Percentiles rank a stretch among this genome's conserved stretches.
These are phyloP conservation scores for Prinia subflava DNA, from an alignment of 2,113 vertebrate species.

Conservation along the genomic window DNA sequence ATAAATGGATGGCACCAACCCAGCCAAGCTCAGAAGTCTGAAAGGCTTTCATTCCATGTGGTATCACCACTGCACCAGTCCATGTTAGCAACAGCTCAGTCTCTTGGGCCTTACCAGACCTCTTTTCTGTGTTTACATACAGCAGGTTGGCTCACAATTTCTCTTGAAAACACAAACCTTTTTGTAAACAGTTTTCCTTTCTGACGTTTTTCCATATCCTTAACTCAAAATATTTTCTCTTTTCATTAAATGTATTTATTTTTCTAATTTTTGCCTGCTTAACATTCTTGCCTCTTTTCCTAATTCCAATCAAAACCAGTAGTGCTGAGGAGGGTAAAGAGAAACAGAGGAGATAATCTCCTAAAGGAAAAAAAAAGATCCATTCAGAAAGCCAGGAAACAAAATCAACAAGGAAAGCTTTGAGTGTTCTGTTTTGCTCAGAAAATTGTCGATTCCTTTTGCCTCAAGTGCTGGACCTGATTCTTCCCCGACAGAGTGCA, in stretches of 20 bases:
- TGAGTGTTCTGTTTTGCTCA: neutral
- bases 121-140: neutral
- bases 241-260: neutral
- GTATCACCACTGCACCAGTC: neutral
- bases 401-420: slow-evolving; percentile 23
- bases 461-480: slow-evolving; percentile 5
- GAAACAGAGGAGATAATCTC: neutral
- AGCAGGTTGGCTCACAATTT: neutral
- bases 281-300: neutral
- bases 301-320: neutral
- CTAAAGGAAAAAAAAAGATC: neutral
- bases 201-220: neutral
- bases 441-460: slow-evolving; percentile 13
- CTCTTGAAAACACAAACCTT: neutral
- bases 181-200: neutral
- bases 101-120: neutral
- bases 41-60: neutral
- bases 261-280: neutral
- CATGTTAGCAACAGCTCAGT: neutral
- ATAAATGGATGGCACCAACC: neutral
- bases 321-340: neutral
- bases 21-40: neutral
- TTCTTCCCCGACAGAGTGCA: slow-evolving; percentile 48
- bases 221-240: neutral
- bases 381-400: neutral